phyloP scores from a whole-genome alignment of 1,140 invertebrate genomes.

The Zelostemma sp. region DNA sequence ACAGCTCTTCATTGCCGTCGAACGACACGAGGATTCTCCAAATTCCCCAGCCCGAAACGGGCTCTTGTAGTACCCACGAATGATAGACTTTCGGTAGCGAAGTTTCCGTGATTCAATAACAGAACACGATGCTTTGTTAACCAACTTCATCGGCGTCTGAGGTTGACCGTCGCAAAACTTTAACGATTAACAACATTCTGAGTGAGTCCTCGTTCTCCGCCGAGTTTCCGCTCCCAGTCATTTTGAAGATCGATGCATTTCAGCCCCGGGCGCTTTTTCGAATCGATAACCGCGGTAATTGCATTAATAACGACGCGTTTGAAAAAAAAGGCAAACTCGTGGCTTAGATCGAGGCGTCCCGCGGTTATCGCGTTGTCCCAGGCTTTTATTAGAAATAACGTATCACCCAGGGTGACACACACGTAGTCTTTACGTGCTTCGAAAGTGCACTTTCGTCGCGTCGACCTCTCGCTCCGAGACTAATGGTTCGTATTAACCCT shows the following conservation, averaged over 20 bases:
- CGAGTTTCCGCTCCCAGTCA: no score
- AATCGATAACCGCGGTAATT: no score
- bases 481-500: constrained; percentile 56
- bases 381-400: constrained; percentile 40
- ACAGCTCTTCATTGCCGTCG: constrained; percentile 23
- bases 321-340: no score
- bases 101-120: constrained; percentile 45
- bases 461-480: constrained; percentile 44
- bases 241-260: no score
- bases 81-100: constrained; percentile 41
- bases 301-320: no score
- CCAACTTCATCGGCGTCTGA: constrained; percentile 40
- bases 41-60: constrained; percentile 25
- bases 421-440: constrained; percentile 38
- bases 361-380: constrained; percentile 26
- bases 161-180: constrained; percentile 34
- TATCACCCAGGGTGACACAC: constrained; percentile 36
- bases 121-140: constrained; percentile 45
- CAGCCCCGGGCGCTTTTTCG: no score
- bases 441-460: constrained; percentile 43
- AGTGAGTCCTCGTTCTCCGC: no score
- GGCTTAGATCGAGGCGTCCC: constrained; percentile 1
- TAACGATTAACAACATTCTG: constrained; percentile 35
- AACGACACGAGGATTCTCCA: constrained; percentile 32
- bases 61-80: constrained; percentile 15